phyloP scores from a whole-genome alignment of 53 echinoderm and acorn worm genomes.

The Luidia sarsii region DNA sequence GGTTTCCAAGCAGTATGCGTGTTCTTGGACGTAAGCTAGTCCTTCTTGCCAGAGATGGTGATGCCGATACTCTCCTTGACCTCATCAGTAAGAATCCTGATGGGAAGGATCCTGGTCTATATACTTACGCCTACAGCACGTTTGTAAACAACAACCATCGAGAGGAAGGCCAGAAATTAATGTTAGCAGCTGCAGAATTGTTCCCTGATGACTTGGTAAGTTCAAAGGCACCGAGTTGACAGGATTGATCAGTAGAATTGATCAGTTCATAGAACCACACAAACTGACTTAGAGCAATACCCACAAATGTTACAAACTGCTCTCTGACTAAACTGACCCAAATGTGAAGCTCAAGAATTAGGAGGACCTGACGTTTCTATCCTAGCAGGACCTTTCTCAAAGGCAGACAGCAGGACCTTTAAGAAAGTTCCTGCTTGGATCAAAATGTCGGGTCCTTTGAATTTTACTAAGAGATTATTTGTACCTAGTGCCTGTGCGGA shows the following conservation, averaged over 20 bases:
- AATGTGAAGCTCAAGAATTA: no score
- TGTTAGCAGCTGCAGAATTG: slow-evolving; percentile 55
- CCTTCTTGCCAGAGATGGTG: slow-evolving; percentile 55
- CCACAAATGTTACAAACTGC: no score
- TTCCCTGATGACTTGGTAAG: slow-evolving; percentile 74
- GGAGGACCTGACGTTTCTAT: no score
- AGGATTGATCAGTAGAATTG: neutral
- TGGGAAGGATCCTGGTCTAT: slow-evolving; percentile 30
- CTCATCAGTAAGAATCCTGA: slow-evolving; percentile 51
- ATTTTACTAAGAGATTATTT: no score
- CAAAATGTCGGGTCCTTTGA: no score
- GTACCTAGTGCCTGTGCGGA: no score
- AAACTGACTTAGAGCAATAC: no score
- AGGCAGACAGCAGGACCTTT: no score
- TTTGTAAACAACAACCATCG: slow-evolving; percentile 67
- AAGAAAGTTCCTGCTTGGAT: no score
- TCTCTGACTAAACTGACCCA: no score
- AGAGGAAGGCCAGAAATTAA: slow-evolving; percentile 57
- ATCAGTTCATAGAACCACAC: no score
- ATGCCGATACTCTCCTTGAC: slow-evolving; percentile 54
- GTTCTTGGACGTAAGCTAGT: slow-evolving; percentile 63
- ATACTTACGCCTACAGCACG: slow-evolving; percentile 47
- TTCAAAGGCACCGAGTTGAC: neutral
- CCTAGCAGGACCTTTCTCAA: no score
- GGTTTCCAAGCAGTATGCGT: slow-evolving; percentile 67